A percentile compares a stretch with the other conserved stretches of the same genome.
Evolutionary conservation across 1,140 invertebrate species (phyloP).

Genomic region (Conus ventricosus): DNA sequence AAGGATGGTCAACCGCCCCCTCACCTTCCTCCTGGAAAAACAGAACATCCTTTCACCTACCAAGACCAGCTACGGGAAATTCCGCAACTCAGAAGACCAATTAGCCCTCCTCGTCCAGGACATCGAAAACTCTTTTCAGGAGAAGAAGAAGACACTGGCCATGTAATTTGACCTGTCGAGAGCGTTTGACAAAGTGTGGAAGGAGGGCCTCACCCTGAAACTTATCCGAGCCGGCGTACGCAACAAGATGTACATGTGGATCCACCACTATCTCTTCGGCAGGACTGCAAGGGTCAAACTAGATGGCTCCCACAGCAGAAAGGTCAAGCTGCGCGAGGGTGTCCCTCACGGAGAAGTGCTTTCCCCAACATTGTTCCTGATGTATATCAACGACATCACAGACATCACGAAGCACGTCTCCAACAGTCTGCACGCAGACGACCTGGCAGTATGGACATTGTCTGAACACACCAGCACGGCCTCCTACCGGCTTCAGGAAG

Average conservation of each 20-base stretch:
- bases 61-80: too few relatives aligned
- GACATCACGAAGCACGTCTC: background rate
- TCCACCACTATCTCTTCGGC: conserved; percentile 10
- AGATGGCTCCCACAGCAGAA: conserved; percentile 5
- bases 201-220: conserved; percentile 24
- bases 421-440: conserved; percentile 29
- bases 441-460: conserved; percentile 3
- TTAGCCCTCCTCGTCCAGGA: too few relatives aligned
- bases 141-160: background rate
- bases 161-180: background rate
- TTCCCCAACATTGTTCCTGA: background rate
- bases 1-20: too few relatives aligned
- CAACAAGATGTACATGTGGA: conserved; percentile 28
- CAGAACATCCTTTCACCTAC: too few relatives aligned
- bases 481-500: conserved; percentile 26
- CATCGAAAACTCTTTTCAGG: background rate
- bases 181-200: conserved; percentile 35
- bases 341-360: conserved; percentile 9
- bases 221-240: background rate
- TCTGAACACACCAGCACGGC: conserved; percentile 16
- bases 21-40: too few relatives aligned
- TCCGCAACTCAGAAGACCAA: too few relatives aligned
- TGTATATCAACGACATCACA: conserved; percentile 25
- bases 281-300: conserved; percentile 30
- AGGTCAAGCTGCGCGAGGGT: conserved; percentile 17